phyloP scores from a whole-genome alignment of 2,888 invertebrate species.

The Leptinotarsa juncta region DNA sequence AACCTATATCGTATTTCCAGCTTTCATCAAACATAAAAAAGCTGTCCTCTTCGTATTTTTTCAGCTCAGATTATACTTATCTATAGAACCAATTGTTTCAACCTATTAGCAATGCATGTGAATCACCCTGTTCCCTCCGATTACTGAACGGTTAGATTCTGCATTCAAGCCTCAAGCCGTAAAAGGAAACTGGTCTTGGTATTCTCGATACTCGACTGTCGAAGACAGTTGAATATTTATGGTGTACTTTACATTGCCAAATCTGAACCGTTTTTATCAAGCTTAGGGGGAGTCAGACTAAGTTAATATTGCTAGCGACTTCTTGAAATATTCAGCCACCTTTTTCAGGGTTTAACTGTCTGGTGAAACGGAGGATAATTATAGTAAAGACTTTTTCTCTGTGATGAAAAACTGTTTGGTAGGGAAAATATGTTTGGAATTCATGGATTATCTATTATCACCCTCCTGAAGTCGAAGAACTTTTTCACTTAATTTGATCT shows the following conservation, averaged over 20 bases:
- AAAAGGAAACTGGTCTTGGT: constrained; percentile 36
- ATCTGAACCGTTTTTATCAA: constrained; percentile 22
- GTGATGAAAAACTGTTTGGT: too few relatives aligned
- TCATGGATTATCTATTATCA: too few relatives aligned
- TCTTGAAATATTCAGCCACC: constrained; percentile 15
- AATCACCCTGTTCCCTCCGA: constrained; percentile 15
- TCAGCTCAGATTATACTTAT: too few relatives aligned
- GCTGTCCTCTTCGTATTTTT: too few relatives aligned
- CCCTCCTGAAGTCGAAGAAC: too few relatives aligned
- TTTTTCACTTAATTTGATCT: too few relatives aligned
- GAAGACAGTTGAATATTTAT: constrained; percentile 37
- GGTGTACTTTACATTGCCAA: constrained; percentile 29
- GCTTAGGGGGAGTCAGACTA: constrained; percentile 15
- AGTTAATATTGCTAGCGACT: constrained; percentile 7
- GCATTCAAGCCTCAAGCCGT: constrained; percentile 27
- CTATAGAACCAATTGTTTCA: background rate
- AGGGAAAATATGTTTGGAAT: too few relatives aligned
- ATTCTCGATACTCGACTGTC: constrained; percentile 23
- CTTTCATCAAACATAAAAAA: too few relatives aligned
- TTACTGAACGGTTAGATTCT: constrained; percentile 22
- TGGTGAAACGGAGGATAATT: background rate
- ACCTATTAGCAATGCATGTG: background rate
- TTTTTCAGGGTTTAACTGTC: background rate
- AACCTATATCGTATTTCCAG: too few relatives aligned
- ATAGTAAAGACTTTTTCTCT: too few relatives aligned